Conservation (phyloP, 2,888 invertebrate species). For the Euspilapteryx auroguttella region DNA sequence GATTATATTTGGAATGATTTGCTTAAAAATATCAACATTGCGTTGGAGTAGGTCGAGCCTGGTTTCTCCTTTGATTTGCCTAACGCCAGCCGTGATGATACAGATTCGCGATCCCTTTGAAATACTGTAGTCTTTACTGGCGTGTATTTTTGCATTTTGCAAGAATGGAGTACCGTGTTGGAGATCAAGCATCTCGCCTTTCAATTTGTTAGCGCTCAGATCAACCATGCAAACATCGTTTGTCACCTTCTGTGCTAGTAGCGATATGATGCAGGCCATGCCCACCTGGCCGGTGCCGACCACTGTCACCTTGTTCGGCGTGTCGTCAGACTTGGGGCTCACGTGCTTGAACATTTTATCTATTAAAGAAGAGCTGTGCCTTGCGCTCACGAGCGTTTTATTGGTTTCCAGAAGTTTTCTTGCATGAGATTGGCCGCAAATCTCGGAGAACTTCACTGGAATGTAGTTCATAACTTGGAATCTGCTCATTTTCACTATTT, state of each 20-base stretch:
- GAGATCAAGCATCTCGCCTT: slow-evolving; percentile 82
- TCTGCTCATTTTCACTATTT: no score
- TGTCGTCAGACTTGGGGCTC: slow-evolving; percentile 25
- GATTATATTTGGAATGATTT: slow-evolving; percentile 66
- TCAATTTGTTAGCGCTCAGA: slow-evolving; percentile 71
- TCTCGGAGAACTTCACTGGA: no score
- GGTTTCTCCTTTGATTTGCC: slow-evolving; percentile 78
- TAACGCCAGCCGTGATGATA: slow-evolving; percentile 80
- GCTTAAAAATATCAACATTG: slow-evolving; percentile 78
- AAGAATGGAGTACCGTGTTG: slow-evolving; percentile 73
- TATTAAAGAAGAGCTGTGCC: no score
- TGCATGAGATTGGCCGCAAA: no score
- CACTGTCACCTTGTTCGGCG: slow-evolving; percentile 67
- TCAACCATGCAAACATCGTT: slow-evolving; percentile 76
- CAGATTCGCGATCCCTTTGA: slow-evolving; percentile 75
- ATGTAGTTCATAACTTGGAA: no score
- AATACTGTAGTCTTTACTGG: slow-evolving; percentile 65
- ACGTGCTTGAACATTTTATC: slow-evolving; percentile 34
- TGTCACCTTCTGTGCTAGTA: slow-evolving; percentile 55
- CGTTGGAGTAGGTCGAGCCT: slow-evolving; percentile 75
- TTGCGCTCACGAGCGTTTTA: no score
- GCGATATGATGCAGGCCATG: slow-evolving; percentile 79
- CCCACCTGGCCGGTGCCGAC: slow-evolving; percentile 83
- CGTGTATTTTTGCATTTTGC: slow-evolving; percentile 71
- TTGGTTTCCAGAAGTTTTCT: no score